These are phyloP conservation scores for Papilio polytes DNA, from an alignment of 1,140 invertebrate species.

Conservation along the genomic window DNA sequence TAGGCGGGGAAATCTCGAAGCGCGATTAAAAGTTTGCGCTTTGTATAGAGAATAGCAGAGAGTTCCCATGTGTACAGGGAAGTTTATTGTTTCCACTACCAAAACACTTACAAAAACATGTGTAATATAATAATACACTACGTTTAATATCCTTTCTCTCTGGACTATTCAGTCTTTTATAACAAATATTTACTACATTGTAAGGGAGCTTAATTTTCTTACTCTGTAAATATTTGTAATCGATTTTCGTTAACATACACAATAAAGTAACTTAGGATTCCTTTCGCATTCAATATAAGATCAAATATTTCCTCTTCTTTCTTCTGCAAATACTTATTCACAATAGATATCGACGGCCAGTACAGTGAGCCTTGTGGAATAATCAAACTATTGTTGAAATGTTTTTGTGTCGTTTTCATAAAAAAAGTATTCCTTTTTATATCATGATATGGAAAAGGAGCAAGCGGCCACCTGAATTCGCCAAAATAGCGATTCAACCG, in stretches of 20 bases:
- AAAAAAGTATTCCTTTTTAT: background rate
- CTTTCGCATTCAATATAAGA: constrained; percentile 21
- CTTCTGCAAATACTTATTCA: constrained; percentile 32
- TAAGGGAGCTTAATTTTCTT: background rate
- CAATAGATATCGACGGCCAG: constrained; percentile 10
- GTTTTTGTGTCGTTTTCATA: background rate
- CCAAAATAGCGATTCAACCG: no score
- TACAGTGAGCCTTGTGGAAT: background rate
- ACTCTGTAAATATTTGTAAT: background rate
- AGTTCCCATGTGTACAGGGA: background rate
- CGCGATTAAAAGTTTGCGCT: constrained; percentile 14
- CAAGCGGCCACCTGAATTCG: no score
- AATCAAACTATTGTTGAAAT: background rate
- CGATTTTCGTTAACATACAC: background rate
- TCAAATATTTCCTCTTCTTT: constrained; percentile 19
- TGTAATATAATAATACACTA: background rate
- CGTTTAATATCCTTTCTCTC: background rate
- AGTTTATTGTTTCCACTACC: background rate
- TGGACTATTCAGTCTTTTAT: background rate
- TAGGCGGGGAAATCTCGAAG: background rate
- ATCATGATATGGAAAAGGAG: no score
- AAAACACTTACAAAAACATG: no score
- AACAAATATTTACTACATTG: background rate
- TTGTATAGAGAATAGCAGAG: constrained; percentile 2
- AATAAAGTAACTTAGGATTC: background rate